Conservation (phyloP, 2,797 vertebrate genomes). For the Poeciliopsis presidionis region DNA sequence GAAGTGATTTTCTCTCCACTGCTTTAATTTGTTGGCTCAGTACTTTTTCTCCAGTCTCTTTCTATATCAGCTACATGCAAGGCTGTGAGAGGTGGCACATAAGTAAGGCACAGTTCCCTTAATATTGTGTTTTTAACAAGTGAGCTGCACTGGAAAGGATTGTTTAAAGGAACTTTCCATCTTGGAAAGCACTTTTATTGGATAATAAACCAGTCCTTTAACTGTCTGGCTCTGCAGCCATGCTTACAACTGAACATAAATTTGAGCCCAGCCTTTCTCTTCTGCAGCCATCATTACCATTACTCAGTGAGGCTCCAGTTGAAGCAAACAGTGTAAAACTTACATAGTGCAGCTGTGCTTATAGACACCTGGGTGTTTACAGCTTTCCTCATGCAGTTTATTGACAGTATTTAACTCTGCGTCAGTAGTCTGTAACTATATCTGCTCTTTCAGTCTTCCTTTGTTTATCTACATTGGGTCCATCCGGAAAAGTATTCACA, state of each 20-base stretch:
- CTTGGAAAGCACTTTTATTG: slow-evolving; percentile 11
- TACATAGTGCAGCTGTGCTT: slow-evolving; percentile 38
- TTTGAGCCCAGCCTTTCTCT: slow-evolving; percentile 36
- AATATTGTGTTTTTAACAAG: slow-evolving; percentile 15
- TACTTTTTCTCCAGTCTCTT: slow-evolving; percentile 8
- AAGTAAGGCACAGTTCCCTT: not conserved
- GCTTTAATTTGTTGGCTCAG: slow-evolving; percentile 30
- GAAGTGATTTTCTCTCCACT: slow-evolving; percentile 30
- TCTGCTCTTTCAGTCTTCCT: not conserved
- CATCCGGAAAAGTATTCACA: too few relatives aligned
- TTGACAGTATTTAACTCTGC: slow-evolving; percentile 38
- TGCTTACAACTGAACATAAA: slow-evolving; percentile 54
- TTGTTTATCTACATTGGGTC: not conserved
- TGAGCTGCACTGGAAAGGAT: slow-evolving; percentile 1
- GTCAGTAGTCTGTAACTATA: slow-evolving; percentile 34
- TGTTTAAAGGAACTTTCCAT: slow-evolving; percentile 24
- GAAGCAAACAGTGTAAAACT: slow-evolving; percentile 61
- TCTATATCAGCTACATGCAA: slow-evolving; percentile 15
- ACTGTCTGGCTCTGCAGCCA: slow-evolving; percentile 37
- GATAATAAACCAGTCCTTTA: slow-evolving; percentile 29
- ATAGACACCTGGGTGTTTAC: slow-evolving; percentile 47
- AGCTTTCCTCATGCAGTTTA: slow-evolving; percentile 21
- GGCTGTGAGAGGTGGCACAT: slow-evolving; percentile 25
- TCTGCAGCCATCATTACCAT: slow-evolving; percentile 60
- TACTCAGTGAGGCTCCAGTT: slow-evolving; percentile 52